These are phyloP conservation scores for Cheilinus undulatus DNA, from an alignment of 2,113 vertebrate genomes.

Conservation along the genomic window DNA sequence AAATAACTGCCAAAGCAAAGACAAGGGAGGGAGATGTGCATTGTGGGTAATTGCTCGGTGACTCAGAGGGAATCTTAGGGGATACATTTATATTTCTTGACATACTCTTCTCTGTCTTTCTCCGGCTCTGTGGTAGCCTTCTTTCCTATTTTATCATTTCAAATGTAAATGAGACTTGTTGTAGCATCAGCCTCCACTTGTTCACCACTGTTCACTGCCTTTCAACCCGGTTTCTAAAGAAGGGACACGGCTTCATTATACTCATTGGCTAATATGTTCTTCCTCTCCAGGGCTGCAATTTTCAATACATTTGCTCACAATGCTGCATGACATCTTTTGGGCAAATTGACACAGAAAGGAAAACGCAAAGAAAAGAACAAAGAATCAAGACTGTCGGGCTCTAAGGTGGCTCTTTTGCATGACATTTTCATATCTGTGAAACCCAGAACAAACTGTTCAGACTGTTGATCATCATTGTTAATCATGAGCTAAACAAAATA, in stretches of 20 bases:
- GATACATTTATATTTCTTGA: conserved; percentile 38
- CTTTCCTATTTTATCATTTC: conserved; percentile 67
- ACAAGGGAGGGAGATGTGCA: conserved; percentile 32
- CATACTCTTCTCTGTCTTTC: conserved; percentile 32
- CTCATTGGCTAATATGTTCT: conserved; percentile 35
- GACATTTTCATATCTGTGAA: not conserved
- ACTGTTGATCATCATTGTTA: not conserved
- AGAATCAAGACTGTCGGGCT: not conserved
- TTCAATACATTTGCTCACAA: not conserved
- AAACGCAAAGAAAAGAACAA: not conserved
- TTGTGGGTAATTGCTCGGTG: conserved; percentile 40
- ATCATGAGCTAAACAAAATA: too few relatives aligned
- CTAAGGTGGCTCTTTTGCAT: not conserved
- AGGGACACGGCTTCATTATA: conserved; percentile 34
- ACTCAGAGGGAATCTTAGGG: conserved; percentile 33
- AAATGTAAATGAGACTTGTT: conserved; percentile 74
- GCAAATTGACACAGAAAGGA: not conserved
- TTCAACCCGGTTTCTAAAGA: conserved; percentile 31
- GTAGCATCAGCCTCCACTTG: conserved; percentile 26
- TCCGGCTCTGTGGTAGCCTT: conserved; percentile 12
- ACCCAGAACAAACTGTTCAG: not conserved
- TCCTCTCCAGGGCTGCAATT: conserved; percentile 4
- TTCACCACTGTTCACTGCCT: conserved; percentile 21
- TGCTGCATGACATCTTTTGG: not conserved
- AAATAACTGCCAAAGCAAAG: conserved; percentile 26